Base-by-base conservation (phyloP, 2,888 invertebrate species). In the Tetanocera ferruginea region DNA sequence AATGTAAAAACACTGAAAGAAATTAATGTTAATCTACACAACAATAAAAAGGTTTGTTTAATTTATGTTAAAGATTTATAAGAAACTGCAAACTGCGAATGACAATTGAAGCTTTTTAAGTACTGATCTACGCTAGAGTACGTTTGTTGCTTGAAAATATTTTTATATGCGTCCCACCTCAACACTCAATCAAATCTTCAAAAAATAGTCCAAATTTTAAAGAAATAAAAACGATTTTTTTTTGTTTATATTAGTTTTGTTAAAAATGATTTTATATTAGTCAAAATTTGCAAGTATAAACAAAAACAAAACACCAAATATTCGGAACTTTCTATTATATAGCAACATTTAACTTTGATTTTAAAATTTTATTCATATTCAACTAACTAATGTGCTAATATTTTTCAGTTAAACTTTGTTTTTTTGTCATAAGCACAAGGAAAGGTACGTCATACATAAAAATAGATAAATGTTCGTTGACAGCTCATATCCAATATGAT, bases 361-460 rank as follows among this genome's bases (percentile, higher is more conserved):
- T 74, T 37, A 31, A 52, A n/a, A 51, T 64, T 25, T 74, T n/a
- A 23, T 73, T 73, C 34, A 72, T 55, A 31, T 34, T 74, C 19
- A 62, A 64, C 64, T 28, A 49, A 52, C 37, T 34, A 72, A 23
- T n/a, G 25, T 28, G 25, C 51, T 51, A 25, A 34, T 51, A 57
- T 60, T 25, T 43, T 37, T 55, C 19, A 34, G 23, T n/a, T 66
- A 43, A 14, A n/a, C 19, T 57, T 72, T 9, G 8, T 14, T 34
- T 71, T 14, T 71, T 57, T 52, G 8, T 55, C 57, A 57, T 19
- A 72, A 37, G 31, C n/a, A 57, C 55, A 71, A 19, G 72, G 31
- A 34, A 72, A 72, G 34, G 23, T 60, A 72, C 23, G 23, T 72
- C 34, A 37, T n/a, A 37, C 66, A 66, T 34, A 23, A 17, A 43